Conservation (phyloP, 2,113 vertebrate species). For the Tupaia chinensis region DNA sequence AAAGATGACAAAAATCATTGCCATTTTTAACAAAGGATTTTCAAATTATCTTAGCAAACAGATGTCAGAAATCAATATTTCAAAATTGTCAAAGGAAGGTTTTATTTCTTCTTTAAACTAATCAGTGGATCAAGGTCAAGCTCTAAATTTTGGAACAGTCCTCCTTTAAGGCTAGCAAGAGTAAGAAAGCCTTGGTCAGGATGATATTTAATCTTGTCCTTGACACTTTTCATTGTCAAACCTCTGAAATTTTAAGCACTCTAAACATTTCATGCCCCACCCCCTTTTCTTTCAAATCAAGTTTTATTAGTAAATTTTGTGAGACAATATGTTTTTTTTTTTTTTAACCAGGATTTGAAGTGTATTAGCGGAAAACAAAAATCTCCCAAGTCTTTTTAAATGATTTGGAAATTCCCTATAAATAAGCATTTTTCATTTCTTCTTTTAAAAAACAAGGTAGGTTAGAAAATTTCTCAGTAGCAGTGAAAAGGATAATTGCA, state of each 20-base stretch:
- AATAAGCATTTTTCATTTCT: not conserved
- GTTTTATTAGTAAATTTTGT: slow-evolving; percentile 22
- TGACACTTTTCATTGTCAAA: not conserved
- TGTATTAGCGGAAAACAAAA: not conserved
- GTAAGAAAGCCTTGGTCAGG: not conserved
- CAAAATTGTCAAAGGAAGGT: not conserved
- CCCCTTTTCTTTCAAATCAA: not conserved
- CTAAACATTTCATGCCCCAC: not conserved
- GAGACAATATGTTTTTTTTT: not conserved
- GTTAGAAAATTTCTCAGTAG: not conserved
- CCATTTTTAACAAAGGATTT: slow-evolving; percentile 31
- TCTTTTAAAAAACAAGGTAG: not conserved
- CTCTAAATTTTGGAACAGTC: not conserved
- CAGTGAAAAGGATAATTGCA: not conserved
- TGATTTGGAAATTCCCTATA: slow-evolving; percentile 29
- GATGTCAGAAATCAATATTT: slow-evolving; percentile 18
- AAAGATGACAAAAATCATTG: not conserved
- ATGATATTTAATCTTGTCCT: not conserved
- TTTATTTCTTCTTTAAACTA: not conserved
- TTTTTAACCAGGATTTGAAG: not conserved
- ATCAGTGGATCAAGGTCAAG: not conserved
- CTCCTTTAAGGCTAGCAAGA: not conserved
- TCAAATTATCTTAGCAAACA: slow-evolving; percentile 37
- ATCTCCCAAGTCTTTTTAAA: not conserved
- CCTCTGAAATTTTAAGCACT: not conserved